Percentiles rank a stretch among this genome's conserved stretches.
These are phyloP conservation scores for Agapostemon virescens DNA, from an alignment of 2,888 invertebrate species.

Conservation along the genomic window DNA sequence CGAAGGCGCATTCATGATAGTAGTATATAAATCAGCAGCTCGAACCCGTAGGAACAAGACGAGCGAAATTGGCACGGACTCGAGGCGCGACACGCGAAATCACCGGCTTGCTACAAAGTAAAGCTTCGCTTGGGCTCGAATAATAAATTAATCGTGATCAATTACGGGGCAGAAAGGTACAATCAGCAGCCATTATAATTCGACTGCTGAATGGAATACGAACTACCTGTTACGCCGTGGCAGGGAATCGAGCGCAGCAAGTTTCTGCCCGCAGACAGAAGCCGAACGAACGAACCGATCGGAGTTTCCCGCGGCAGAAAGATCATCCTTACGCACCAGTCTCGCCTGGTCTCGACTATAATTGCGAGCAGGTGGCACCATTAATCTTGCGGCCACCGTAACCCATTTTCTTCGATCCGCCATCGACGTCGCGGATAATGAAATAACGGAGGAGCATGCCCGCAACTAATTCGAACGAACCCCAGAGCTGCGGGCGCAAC, in stretches of 20 bases:
- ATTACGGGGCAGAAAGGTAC: constrained; percentile 4
- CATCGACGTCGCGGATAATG: constrained; percentile 62
- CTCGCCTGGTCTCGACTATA: constrained; percentile 51
- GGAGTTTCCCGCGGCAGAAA: constrained; percentile 31
- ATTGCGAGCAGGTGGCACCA: constrained; percentile 72
- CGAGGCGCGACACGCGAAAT: constrained; percentile 2
- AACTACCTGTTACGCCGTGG: constrained; percentile 8
- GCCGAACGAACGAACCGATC: constrained; percentile 3
- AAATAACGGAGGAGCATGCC: constrained; percentile 59
- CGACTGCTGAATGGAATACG: constrained; percentile 10
- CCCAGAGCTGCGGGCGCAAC: background rate
- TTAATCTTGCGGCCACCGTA: constrained; percentile 71
- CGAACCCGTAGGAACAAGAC: constrained; percentile 11
- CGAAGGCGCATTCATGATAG: background rate
- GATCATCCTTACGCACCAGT: constrained; percentile 29
- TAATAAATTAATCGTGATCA: constrained; percentile 17
- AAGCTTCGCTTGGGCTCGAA: background rate
- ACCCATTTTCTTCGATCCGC: constrained; percentile 66
- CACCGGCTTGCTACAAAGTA: background rate
- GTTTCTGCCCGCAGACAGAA: background rate
- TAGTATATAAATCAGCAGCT: constrained; percentile 2
- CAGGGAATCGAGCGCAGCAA: background rate
- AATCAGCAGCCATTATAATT: constrained; percentile 12
- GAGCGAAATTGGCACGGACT: background rate
- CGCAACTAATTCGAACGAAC: background rate